Conservation (phyloP, 2,888 invertebrate species). For the Phlogophora meticulosa region DNA sequence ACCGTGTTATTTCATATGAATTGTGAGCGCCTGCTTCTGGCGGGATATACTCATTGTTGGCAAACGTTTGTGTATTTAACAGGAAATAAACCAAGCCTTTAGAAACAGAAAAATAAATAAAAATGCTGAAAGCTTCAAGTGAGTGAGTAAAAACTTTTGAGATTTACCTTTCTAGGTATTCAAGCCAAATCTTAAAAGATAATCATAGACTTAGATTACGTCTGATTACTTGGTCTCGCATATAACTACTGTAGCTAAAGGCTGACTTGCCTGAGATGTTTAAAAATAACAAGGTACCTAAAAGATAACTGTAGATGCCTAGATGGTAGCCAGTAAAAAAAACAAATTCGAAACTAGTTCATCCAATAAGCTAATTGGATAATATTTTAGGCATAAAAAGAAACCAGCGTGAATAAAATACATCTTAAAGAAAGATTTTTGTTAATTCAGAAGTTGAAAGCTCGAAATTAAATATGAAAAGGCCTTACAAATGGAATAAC, state of each 20-base stretch:
- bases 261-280: too few relatives aligned
- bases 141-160: too few relatives aligned
- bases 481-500: constrained; percentile 18
- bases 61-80: constrained; percentile 18
- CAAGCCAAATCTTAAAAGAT: too few relatives aligned
- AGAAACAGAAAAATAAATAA: neutral
- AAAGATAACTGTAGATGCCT: neutral
- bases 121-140: neutral
- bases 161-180: too few relatives aligned
- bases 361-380: neutral
- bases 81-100: neutral
- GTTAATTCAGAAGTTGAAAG: neutral
- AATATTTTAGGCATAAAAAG: neutral
- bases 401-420: neutral
- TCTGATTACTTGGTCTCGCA: too few relatives aligned
- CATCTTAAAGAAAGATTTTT: neutral
- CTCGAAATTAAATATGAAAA: constrained; percentile 10
- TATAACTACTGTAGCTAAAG: too few relatives aligned
- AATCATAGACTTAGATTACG: too few relatives aligned
- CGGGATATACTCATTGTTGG: constrained; percentile 2
- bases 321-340: neutral
- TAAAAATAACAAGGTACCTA: too few relatives aligned
- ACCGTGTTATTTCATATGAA: neutral
- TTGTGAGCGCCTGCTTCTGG: constrained; percentile 1
- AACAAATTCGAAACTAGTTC: neutral